A percentile compares a stretch with the other conserved stretches of the same genome.
These are phyloP conservation scores for Cryptus viduatorius DNA, from an alignment of 2,888 invertebrate species.

Conservation along the genomic window DNA sequence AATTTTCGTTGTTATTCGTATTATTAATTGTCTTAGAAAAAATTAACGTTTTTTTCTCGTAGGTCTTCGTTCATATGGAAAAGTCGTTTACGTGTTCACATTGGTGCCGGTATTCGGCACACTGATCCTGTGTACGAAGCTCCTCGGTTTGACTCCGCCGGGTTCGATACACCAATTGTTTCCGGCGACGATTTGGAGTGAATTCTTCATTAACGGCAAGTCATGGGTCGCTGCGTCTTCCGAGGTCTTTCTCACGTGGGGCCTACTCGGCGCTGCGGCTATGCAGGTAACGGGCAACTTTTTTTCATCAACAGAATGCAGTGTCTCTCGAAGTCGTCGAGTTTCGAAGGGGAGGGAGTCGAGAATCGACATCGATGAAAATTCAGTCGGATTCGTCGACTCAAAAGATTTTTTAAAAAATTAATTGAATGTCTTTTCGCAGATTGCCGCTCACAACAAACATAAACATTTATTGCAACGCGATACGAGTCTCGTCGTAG, in stretches of 20 bases:
- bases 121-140: constrained; percentile 90
- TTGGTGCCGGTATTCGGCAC: constrained; percentile 92
- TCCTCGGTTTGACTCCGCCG: constrained; percentile 90
- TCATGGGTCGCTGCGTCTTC: constrained; percentile 96
- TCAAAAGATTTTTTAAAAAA: neutral
- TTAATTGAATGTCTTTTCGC: constrained; percentile 59
- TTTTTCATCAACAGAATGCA: constrained; percentile 6
- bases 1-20: too few species aligned
- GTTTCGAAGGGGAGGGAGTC: neutral
- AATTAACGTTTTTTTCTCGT: constrained; percentile 53
- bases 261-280: constrained; percentile 91
- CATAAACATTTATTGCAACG: constrained; percentile 88
- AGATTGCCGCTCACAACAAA: constrained; percentile 90
- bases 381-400: neutral
- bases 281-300: constrained; percentile 87
- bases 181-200: constrained; percentile 92
- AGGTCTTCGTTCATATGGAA: constrained; percentile 93
- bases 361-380: constrained; percentile 9
- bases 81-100: constrained; percentile 93
- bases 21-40: neutral
- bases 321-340: neutral
- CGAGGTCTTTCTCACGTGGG: constrained; percentile 96
- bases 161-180: constrained; percentile 90
- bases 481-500: constrained; percentile 89
- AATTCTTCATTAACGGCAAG: constrained; percentile 93